phyloP scores from a whole-genome alignment of 2,888 invertebrate genomes.

The Heliconius erato region DNA sequence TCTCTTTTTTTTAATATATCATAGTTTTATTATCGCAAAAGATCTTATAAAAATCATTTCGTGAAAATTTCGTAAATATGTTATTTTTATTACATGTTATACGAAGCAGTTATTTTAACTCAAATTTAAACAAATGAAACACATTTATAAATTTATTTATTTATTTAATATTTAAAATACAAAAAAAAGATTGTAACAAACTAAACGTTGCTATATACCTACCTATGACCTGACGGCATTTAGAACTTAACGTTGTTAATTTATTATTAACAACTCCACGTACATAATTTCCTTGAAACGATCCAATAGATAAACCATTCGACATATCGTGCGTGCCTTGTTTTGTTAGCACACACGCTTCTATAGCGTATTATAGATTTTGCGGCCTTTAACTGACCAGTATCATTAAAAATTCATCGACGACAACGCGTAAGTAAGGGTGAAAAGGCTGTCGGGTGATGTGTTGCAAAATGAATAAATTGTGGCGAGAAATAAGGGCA shows the following conservation, averaged over 20 bases:
- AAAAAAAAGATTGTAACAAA: neutral
- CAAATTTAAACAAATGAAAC: too few relatives aligned
- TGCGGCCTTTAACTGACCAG: constrained; percentile 81
- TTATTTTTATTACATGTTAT: too few relatives aligned
- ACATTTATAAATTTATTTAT: too few relatives aligned
- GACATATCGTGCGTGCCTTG: constrained; percentile 70
- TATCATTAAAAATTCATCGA: constrained; percentile 81
- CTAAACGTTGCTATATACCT: neutral
- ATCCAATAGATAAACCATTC: constrained; percentile 49
- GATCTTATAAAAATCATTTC: too few relatives aligned
- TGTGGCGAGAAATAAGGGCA: constrained; percentile 84
- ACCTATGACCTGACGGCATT: constrained; percentile 32
- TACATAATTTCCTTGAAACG: constrained; percentile 49
- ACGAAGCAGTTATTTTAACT: too few relatives aligned
- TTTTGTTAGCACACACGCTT: constrained; percentile 74
- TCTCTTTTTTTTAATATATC: too few relatives aligned
- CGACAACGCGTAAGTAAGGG: constrained; percentile 76
- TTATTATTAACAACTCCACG: constrained; percentile 42
- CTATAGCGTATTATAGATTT: constrained; percentile 66
- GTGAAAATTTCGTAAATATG: too few relatives aligned
- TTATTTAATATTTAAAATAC: too few relatives aligned
- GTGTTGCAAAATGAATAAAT: constrained; percentile 86
- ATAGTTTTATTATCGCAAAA: too few relatives aligned
- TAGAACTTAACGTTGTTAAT: constrained; percentile 34
- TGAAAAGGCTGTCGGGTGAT: constrained; percentile 80